Evolutionary conservation across 1,140 invertebrate genomes (phyloP), one percentile per base, ranked within the genome.

Genomic region (Akabosia matsudoensis): DNA sequence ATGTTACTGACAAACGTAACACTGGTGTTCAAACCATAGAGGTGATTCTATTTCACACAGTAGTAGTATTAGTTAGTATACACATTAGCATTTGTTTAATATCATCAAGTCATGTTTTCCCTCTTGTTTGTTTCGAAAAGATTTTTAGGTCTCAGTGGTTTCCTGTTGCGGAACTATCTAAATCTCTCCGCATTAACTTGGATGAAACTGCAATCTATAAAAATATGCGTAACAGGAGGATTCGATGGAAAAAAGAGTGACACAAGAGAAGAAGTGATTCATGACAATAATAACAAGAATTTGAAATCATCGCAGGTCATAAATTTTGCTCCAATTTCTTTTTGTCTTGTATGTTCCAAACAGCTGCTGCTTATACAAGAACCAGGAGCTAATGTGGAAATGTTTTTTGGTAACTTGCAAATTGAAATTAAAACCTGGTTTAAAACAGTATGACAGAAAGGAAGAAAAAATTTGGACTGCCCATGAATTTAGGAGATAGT

Each of bases 251-350:
- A 45, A 45, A 45, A 45, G 18, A 45, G 37, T 45, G 37, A 45
- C 7, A 45, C 37, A 45, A 18, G 37, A 22, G 54, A 56, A 7
- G 24, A 56, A 56, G 61, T 67, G 61, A 67, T 67, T 67, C 61
- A 67, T 67, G 24, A 10, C 61, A 67, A 67, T 67, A 67, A 67
- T 67, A 67, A 67, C 61, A 67, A 67, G 61, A 67, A 67, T 67
- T 28, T 67, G 61, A 67, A 67, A 31, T 67, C 24, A 67, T 13
- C 61, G 24, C 61, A 67, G 28, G 28, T 67, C 61, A 67, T 67
- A 67, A 67, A 67, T 67, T 67, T 67, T 67, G 61, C 61, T 67
- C 28, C 3, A 2, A 31, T 67, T 67, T 67, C 61, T 67, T 67
- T 18, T 45, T 45, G 7, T 45, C 18, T 18, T 45, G 7, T 18